Evolutionary conservation across 2,113 vertebrate species (phyloP).

Genomic region (Actenoides hombroni): DNA sequence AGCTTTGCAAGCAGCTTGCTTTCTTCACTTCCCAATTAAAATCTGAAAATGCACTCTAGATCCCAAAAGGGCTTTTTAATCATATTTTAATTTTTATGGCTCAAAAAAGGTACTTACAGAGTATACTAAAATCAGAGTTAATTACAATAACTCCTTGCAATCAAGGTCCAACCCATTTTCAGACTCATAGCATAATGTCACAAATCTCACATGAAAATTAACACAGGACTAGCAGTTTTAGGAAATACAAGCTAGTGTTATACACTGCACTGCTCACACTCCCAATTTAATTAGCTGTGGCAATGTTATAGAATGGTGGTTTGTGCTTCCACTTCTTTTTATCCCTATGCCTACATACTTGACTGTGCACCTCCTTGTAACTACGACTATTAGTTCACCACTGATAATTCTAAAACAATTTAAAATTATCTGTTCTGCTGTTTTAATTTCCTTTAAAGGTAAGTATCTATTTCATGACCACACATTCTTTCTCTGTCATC

Average conservation of each 20-base stretch:
- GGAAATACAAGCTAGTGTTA: neutral
- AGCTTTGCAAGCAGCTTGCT: neutral
- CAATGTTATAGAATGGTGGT: neutral
- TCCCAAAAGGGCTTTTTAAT: slow-evolving; percentile 23
- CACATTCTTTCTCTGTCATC: neutral
- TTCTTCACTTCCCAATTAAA: slow-evolving; percentile 27
- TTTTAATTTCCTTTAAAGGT: neutral
- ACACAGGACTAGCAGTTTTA: neutral
- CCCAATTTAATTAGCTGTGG: neutral
- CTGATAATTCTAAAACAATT: neutral
- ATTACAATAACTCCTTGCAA: slow-evolving; percentile 36
- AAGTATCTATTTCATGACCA: neutral
- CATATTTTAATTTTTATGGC: slow-evolving; percentile 24
- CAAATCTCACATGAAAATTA: neutral
- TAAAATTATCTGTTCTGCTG: neutral
- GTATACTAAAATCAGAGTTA: slow-evolving; percentile 27
- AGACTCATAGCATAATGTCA: neutral
- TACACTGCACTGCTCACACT: neutral
- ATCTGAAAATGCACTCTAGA: slow-evolving; percentile 9
- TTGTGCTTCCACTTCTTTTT: neutral
- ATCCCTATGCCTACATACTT: neutral
- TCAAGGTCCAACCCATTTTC: slow-evolving; percentile 18
- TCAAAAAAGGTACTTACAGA: slow-evolving; percentile 41
- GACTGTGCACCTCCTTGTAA: neutral
- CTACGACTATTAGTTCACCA: neutral